These are phyloP conservation scores for Vanessa tameamea DNA, from an alignment of 1,140 invertebrate genomes.

Conservation along the genomic window DNA sequence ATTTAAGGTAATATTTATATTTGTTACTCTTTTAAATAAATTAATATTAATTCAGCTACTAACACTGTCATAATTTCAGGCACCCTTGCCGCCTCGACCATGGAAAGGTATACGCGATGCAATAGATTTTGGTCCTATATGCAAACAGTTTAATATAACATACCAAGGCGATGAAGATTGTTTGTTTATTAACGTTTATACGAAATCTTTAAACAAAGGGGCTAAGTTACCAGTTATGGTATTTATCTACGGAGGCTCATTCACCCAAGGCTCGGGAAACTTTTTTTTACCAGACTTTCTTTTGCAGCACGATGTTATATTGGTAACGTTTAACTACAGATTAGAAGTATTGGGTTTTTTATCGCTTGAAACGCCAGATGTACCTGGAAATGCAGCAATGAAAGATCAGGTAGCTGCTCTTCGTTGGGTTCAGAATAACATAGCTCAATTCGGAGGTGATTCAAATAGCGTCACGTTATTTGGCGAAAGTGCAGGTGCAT, in stretches of 20 bases:
- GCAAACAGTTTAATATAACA: conserved; percentile 44
- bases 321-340: conserved; percentile 86
- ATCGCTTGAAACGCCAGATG: conserved; percentile 77
- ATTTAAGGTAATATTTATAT: conserved; percentile 27
- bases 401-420: conserved; percentile 83
- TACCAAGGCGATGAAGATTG: conserved; percentile 80
- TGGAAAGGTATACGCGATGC: conserved; percentile 52
- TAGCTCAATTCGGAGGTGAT: conserved; percentile 85
- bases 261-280: conserved; percentile 77
- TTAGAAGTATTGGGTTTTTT: conserved; percentile 84
- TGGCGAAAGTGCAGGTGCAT: conserved; percentile 85
- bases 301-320: conserved; percentile 83
- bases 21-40: not conserved
- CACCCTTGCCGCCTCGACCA: conserved; percentile 42
- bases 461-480: conserved; percentile 85
- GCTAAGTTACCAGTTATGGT: conserved; percentile 78
- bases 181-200: conserved; percentile 80
- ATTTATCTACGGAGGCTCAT: conserved; percentile 83
- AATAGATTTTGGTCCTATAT: conserved; percentile 47
- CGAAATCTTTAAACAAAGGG: conserved; percentile 35
- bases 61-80: conserved; percentile 42
- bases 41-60: not conserved
- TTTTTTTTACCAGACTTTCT: conserved; percentile 83
- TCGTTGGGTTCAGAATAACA: conserved; percentile 67
- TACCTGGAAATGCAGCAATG: conserved; percentile 84